Base-by-base conservation (phyloP, 2,113 vertebrate species). In the Hoplias malabaricus region DNA sequence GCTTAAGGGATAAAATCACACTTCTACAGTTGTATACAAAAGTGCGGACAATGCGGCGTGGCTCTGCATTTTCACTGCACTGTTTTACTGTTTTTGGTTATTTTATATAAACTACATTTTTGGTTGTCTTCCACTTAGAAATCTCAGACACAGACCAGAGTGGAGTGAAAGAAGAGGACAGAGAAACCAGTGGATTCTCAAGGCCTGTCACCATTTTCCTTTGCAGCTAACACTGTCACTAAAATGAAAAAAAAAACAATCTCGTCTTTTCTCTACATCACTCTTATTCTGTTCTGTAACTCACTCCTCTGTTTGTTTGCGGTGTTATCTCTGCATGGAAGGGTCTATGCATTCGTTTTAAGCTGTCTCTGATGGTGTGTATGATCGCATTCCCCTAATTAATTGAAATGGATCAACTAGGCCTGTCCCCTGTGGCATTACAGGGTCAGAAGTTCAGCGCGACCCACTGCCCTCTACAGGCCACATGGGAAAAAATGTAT, bases 361-460 rank as follows among this genome's bases (percentile, higher is more conserved):
- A 54, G 19, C 38, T 46, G 23, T 53, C 34, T 31, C 14, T 71
- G 42, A 73, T 33, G 9, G 31, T 77, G 62, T 75, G 69, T 16
- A 62, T 25, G 43, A 73, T 77, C 56, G 19, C 9, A 21, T 77
- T 80, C 16, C 40, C 83, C 79, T 80, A 81, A 85, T 83, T 80
- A 82, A 85, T 83, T 82, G 75, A 83, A 86, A 73, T 25, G 3
- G 42, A 85, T 83, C 73, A 70, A 2, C 48, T 75, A 54, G 75
- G 82, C 62, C 78, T 81, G 59, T 62, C 40, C 63, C 76, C 65
- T 74, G 40, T 77, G 81, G 87, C 81, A 70, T 48, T 25, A 79
- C 46, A 2, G 70, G 84, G 84, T 91, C 85, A 90, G 80, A 85
- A 83, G 86, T 89, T 91, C 85, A 85, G 27, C 1, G 48, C 14